phyloP scores from a whole-genome alignment of 1,140 invertebrate genomes.

The Oedothorax gibbosus region DNA sequence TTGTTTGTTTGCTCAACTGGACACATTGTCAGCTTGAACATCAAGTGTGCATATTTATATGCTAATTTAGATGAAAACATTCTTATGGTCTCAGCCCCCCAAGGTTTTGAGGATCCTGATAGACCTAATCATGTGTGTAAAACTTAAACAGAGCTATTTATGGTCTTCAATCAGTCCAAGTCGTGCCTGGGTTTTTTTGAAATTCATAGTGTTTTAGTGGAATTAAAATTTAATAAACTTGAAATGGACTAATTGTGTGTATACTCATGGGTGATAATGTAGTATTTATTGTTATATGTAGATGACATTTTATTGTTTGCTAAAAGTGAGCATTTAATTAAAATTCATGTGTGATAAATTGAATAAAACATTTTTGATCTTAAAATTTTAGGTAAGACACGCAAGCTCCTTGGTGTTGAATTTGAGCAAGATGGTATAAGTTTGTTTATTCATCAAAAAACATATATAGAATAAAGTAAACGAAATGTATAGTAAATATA shows the following conservation, averaged over 20 bases:
- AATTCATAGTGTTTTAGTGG: background rate
- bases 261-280: too few relatives aligned
- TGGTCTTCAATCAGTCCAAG: background rate
- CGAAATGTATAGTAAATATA: too few relatives aligned
- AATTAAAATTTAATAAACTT: too few relatives aligned
- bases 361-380: background rate
- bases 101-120: constrained; percentile 5
- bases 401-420: constrained; percentile 1
- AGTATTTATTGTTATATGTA: too few relatives aligned
- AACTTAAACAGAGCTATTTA: background rate
- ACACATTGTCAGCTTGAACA: background rate
- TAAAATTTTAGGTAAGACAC: constrained; percentile 13
- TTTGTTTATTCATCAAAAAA: too few relatives aligned
- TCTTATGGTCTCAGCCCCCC: background rate
- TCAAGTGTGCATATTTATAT: background rate
- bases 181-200: constrained; percentile 1
- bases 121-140: background rate
- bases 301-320: too few relatives aligned
- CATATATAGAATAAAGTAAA: too few relatives aligned
- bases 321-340: background rate
- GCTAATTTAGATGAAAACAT: too few relatives aligned
- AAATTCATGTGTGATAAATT: background rate
- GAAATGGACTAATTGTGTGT: too few relatives aligned
- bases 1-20: background rate
- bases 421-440: too few relatives aligned